Conservation (phyloP, 2,113 vertebrate genomes). For the Ondatra zibethicus region DNA sequence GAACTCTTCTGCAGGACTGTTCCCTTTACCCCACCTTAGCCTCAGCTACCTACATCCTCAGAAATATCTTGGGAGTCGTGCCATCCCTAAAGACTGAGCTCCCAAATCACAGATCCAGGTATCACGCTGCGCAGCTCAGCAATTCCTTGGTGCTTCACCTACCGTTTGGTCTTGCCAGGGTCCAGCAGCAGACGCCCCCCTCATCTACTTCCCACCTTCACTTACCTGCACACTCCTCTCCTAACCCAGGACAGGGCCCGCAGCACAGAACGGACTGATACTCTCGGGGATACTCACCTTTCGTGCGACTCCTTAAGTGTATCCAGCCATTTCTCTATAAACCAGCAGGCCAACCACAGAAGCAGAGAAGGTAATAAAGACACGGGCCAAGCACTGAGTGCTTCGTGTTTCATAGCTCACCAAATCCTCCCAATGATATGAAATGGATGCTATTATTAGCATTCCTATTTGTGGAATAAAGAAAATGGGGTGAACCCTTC, state of each 20-base stretch:
- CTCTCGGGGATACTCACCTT: background rate
- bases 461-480: background rate
- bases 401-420: background rate
- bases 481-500: conserved; percentile 16
- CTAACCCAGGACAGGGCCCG: background rate
- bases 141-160: background rate
- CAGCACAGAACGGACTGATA: background rate
- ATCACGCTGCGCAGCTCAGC: background rate
- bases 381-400: background rate
- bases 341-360: background rate
- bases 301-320: background rate
- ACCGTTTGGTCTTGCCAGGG: background rate
- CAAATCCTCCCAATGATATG: background rate
- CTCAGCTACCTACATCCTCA: background rate
- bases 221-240: background rate
- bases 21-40: background rate
- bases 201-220: background rate
- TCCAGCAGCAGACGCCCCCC: background rate
- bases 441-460: background rate
- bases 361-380: background rate
- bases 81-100: background rate
- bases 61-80: background rate
- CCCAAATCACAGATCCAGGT: background rate
- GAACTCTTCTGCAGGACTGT: background rate
- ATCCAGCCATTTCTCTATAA: background rate